A percentile compares a stretch with the other conserved stretches of the same genome.
Conservation (phyloP, 2,113 vertebrate species). For the Globicephala melas region DNA sequence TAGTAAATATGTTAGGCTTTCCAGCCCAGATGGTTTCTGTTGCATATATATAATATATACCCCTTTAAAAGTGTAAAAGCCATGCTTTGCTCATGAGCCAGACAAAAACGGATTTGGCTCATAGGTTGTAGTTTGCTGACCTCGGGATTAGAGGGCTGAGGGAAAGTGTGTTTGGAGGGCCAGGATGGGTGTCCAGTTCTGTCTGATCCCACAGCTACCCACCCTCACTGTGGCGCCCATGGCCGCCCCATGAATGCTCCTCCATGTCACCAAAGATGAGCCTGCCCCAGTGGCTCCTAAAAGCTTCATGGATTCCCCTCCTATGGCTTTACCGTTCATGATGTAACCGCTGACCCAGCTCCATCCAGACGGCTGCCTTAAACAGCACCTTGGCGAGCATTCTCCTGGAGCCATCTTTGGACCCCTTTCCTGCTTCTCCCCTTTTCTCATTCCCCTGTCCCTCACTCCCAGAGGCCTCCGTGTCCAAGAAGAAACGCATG, state of each 20-base stretch:
- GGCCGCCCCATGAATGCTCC: not conserved
- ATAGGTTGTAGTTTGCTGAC: too few species aligned
- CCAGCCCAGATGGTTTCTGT: too few species aligned
- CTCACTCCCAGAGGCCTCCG: slow-evolving; percentile 78
- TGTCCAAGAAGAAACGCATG: slow-evolving; percentile 90
- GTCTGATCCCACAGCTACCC: not conserved
- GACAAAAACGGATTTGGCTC: not conserved
- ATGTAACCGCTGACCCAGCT: not conserved
- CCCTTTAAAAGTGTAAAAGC: not conserved
- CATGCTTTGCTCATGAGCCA: not conserved
- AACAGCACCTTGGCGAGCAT: not conserved
- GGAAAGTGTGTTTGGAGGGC: not conserved
- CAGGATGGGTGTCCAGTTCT: not conserved
- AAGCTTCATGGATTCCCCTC: not conserved
- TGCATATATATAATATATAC: too few species aligned
- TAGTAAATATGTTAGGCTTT: not conserved
- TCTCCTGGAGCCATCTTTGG: not conserved
- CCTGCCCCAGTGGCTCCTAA: not conserved
- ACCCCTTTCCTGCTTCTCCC: not conserved
- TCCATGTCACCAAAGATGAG: not conserved
- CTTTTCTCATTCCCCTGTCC: not conserved
- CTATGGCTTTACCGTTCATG: not conserved
- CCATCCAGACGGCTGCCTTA: not conserved
- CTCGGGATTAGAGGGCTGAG: not conserved
- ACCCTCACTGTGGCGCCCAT: not conserved